These are phyloP conservation scores for Hartigia nigra DNA, from an alignment of 2,888 invertebrate genomes.

Conservation along the genomic window DNA sequence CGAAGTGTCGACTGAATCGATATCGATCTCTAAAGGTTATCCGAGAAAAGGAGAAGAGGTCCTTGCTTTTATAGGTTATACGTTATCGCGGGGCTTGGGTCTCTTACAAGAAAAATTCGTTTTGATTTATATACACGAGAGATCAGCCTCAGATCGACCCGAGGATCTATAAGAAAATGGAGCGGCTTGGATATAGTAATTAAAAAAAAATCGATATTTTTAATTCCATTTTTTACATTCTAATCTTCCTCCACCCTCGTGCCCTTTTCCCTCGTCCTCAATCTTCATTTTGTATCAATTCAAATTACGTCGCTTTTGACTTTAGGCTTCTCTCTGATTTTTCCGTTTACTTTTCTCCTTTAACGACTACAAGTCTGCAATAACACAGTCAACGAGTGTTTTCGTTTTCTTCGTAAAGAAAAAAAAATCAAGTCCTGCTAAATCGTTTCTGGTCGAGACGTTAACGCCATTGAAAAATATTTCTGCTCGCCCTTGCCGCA, in stretches of 20 bases:
- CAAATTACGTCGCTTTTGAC: not conserved
- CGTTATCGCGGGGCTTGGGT: not conserved
- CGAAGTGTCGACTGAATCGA: not conserved
- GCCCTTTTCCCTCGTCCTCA: not conserved
- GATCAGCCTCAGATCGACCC: not conserved
- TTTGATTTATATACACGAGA: not conserved
- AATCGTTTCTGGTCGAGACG: no score
- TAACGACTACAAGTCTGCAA: not conserved
- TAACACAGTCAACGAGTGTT: not conserved
- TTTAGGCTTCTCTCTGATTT: not conserved
- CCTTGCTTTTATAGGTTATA: not conserved
- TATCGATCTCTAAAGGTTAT: not conserved
- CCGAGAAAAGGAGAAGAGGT: not conserved
- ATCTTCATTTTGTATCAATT: not conserved
- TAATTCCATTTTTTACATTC: not conserved
- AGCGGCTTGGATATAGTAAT: not conserved
- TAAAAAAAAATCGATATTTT: not conserved
- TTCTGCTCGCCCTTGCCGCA: no score
- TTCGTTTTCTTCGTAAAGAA: no score
- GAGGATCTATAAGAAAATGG: not conserved
- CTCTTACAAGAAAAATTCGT: not conserved
- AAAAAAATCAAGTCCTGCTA: no score
- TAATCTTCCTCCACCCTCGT: not conserved
- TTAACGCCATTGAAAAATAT: no score
- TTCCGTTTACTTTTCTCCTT: not conserved